phyloP scores from a whole-genome alignment of 1,140 invertebrate species.

The Lepidotrigona ventralis region DNA sequence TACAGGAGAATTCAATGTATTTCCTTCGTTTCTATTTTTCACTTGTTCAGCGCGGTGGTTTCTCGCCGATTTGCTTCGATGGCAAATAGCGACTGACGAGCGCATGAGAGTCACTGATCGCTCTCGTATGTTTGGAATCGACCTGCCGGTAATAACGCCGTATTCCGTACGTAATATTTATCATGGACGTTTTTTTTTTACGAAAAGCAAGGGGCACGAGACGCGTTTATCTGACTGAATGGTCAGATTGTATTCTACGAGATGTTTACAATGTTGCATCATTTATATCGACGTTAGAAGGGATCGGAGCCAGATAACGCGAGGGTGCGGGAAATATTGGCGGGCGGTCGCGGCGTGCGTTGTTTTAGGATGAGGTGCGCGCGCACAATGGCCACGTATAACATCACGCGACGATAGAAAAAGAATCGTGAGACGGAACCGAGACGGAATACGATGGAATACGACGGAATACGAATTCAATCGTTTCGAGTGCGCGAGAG shows the following conservation, averaged over 20 bases:
- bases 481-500: background rate
- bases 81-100: background rate
- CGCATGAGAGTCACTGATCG: constrained; percentile 51
- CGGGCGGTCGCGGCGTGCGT: constrained; percentile 23
- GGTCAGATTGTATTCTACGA: background rate
- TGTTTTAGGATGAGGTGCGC: constrained; percentile 52
- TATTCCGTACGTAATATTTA: constrained; percentile 19
- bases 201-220: background rate
- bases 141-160: constrained; percentile 32
- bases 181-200: background rate
- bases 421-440: background rate
- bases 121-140: constrained; percentile 4
- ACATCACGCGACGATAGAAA: constrained; percentile 38
- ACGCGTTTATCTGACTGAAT: background rate
- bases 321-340: constrained; percentile 38
- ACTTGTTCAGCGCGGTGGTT: background rate
- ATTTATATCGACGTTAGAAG: constrained; percentile 2
- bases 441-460: background rate
- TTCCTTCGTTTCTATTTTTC: background rate
- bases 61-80: background rate
- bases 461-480: background rate
- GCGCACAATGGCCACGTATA: constrained; percentile 64
- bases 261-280: constrained; percentile 8
- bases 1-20: background rate
- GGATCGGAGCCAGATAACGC: constrained; percentile 25